Conservation (phyloP, 2,797 vertebrate species). For the Alauda arvensis region DNA sequence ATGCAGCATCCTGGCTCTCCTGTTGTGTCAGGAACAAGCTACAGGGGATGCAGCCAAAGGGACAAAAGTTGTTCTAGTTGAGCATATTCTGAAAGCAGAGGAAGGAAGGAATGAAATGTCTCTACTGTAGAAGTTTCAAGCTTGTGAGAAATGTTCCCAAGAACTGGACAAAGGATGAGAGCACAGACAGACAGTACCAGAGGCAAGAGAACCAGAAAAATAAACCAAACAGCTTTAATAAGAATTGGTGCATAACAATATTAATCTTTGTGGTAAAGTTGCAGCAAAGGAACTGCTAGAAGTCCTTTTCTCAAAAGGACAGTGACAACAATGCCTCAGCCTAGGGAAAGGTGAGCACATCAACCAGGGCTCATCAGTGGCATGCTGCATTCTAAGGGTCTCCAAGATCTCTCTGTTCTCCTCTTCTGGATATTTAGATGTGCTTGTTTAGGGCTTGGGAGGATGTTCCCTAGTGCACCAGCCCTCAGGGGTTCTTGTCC, state of each 20-base stretch:
- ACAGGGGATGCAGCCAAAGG: neutral
- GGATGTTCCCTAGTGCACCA: neutral
- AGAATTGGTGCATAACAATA: neutral
- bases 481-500: neutral
- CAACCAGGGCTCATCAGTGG: neutral
- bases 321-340: neutral
- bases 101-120: too few species aligned
- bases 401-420: neutral
- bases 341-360: neutral
- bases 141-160: neutral
- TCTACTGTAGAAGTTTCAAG: neutral
- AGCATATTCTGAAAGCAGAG: neutral
- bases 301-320: neutral
- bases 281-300: neutral
- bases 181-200: neutral
- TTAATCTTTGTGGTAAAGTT: conserved; percentile 9
- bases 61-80: neutral
- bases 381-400: neutral
- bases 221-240: conserved; percentile 41
- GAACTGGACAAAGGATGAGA: neutral
- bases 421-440: neutral
- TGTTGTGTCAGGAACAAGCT: neutral
- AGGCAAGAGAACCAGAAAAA: neutral
- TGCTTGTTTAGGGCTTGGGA: neutral
- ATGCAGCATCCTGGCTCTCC: neutral